These are phyloP conservation scores for Trematomus bernacchii DNA, from an alignment of 2,797 vertebrate species.

Conservation along the genomic window DNA sequence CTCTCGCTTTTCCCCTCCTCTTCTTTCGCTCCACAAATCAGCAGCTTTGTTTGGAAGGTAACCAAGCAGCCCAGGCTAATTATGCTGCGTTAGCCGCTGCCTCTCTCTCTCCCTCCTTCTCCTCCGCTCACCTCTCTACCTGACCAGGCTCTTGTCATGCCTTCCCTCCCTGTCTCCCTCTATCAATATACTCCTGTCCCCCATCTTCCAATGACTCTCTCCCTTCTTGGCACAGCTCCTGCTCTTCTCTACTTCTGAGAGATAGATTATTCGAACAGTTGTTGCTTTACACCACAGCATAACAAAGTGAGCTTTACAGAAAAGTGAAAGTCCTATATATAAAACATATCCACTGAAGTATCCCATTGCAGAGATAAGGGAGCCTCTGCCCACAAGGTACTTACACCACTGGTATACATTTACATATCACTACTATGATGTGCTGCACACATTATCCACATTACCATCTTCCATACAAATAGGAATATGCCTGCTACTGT, in stretches of 20 bases:
- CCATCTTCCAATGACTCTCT: conserved; percentile 41
- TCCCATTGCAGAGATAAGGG: conserved; percentile 2
- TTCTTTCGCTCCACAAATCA: conserved; percentile 83
- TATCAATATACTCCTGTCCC: conserved; percentile 45
- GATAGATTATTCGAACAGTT: conserved; percentile 64
- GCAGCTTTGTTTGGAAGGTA: conserved; percentile 89
- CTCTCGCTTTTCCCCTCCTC: conserved; percentile 75
- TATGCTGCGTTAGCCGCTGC: conserved; percentile 81
- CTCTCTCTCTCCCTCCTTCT: conserved; percentile 51
- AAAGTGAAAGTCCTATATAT: conserved; percentile 9
- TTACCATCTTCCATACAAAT: conserved; percentile 1
- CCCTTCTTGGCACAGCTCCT: conserved; percentile 63
- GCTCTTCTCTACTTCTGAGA: conserved; percentile 69
- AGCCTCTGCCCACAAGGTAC: conserved; percentile 2
- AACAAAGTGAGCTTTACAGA: conserved; percentile 32
- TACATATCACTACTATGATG: conserved; percentile 2
- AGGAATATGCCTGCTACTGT: no score
- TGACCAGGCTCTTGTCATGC: conserved; percentile 63
- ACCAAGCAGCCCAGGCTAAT: conserved; percentile 86
- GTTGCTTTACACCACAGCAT: conserved; percentile 51
- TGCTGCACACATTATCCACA: not conserved
- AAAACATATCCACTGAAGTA: not conserved
- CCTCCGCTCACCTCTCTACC: conserved; percentile 56
- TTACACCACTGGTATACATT: not conserved
- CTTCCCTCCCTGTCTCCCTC: conserved; percentile 25